phyloP scores from a whole-genome alignment of 2,888 invertebrate species.

The Philereme vetulata region DNA sequence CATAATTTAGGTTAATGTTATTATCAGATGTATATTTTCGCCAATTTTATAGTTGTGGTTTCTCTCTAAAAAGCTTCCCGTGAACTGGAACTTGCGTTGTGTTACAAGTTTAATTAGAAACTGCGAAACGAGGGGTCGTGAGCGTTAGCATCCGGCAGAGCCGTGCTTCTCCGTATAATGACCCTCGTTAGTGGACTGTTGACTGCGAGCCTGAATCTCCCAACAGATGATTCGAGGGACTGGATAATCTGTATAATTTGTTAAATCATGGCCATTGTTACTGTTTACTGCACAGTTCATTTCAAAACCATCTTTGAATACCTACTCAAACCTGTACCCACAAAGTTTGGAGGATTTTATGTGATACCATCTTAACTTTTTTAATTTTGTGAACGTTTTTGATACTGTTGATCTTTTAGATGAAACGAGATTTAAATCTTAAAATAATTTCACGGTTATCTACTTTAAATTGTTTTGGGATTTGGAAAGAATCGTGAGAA shows the following conservation, averaged over 20 bases:
- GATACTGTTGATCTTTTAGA: no score
- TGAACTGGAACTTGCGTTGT: slow-evolving; percentile 26
- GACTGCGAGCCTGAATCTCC: slow-evolving; percentile 42
- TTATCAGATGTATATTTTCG: no score
- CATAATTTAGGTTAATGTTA: no score
- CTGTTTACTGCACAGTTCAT: not conserved
- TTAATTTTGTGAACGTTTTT: not conserved
- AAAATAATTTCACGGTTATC: not conserved
- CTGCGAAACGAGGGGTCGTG: slow-evolving; percentile 43
- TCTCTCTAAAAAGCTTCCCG: slow-evolving; percentile 17
- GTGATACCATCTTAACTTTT: no score
- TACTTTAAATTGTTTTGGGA: not conserved
- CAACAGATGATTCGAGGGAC: slow-evolving; percentile 22
- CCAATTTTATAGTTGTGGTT: not conserved
- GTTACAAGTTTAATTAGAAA: slow-evolving; percentile 38
- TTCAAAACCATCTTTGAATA: no score
- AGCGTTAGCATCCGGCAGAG: slow-evolving; percentile 47
- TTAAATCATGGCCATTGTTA: slow-evolving; percentile 13
- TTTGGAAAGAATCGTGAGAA: no score
- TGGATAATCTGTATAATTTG: slow-evolving; percentile 20
- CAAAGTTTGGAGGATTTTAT: no score
- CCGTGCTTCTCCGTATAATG: slow-evolving; percentile 62
- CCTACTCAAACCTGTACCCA: no score
- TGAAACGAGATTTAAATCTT: not conserved
- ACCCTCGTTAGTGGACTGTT: slow-evolving; percentile 62